Conservation (phyloP, 2,797 vertebrate genomes). For the Echiichthys vipera region DNA sequence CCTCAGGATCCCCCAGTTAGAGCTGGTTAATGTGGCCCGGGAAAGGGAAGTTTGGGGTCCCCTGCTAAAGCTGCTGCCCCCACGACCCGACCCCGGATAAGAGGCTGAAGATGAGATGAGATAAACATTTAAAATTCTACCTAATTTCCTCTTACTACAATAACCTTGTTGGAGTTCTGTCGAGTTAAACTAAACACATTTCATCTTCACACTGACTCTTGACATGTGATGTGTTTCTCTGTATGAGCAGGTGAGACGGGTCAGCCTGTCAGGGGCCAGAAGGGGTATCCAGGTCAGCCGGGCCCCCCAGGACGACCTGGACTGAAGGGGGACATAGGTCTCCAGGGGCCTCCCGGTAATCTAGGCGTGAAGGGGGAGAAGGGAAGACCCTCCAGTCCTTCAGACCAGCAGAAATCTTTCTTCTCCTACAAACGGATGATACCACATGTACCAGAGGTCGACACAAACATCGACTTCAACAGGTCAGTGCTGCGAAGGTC, state of each 20-base stretch:
- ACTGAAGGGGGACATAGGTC: conserved; percentile 59
- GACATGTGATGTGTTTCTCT: not conserved
- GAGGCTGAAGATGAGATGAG: too few relatives aligned
- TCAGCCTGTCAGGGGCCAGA: conserved; percentile 21
- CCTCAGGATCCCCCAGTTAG: too few relatives aligned
- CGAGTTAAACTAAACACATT: not conserved
- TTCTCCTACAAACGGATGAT: conserved; percentile 53
- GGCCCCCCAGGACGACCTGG: conserved; percentile 68
- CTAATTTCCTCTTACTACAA: not conserved
- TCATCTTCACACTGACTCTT: not conserved
- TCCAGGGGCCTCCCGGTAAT: not conserved
- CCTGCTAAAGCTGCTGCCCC: too few relatives aligned
- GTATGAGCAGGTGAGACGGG: conserved; percentile 54
- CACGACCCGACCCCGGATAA: too few relatives aligned
- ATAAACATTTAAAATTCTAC: too few relatives aligned
- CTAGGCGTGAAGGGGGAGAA: conserved; percentile 27
- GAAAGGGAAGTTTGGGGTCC: too few relatives aligned
- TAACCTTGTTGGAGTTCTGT: not conserved
- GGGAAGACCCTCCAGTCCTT: conserved; percentile 40
- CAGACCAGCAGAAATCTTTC: conserved; percentile 10
- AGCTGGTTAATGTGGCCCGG: too few relatives aligned
- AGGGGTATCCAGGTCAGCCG: conserved; percentile 14
- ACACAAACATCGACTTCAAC: conserved; percentile 43
- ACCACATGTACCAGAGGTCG: fast-evolving
- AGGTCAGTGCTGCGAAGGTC: conserved; percentile 36